Evolutionary conservation across 2,888 invertebrate genomes (phyloP), one percentile per base, ranked within the genome.

Genomic region (Arctia plantaginis): DNA sequence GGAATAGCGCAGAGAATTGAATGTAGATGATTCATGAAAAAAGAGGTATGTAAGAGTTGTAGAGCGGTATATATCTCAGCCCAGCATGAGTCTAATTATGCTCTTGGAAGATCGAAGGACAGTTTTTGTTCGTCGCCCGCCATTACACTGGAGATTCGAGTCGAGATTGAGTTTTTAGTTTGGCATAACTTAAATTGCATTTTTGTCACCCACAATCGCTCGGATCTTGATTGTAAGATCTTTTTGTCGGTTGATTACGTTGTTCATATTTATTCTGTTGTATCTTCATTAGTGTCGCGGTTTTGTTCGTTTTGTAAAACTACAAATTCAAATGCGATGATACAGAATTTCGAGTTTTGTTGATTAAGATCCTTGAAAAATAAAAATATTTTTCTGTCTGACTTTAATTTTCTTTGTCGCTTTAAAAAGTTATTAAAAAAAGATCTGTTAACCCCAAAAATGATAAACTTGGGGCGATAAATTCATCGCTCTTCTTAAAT

Each of bases 171-270:
- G 90, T 94, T 94, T 94, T 94, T 94, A 91, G 90, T 88, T 85
- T 83, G 85, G 90, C 90, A 94, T 93, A 94, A 92, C 93, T 93
- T 92, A 95, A 93, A 94, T 94, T 93, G 94, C 94, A 95, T 94
- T 95, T 94, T 95, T 94, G 95, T 94, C 95, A 94, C 95, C 92
- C 91, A 90, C 88, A 88, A 86, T 85, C 84, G 84, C 78, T 82
- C 83, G 86, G 76, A 74, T 82, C 82, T 86, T 88, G 90, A 90
- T 90, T 91, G 90, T 88, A 79, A 75, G 76, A 68, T 80, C 76
- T 93, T 93, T 93, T 93, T 93, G 89, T 81, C 72, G 68, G 77
- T 83, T 90, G 90, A 92, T 93, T 91, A 91, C 88, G 79, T 78
- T 72, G 84, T 88, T 92, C 90, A 91, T 92, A 90, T 93, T 90